Evolutionary conservation across 92 coral and sea anemone species (phyloP).

Genomic region (Palythoa heliodiscus): DNA sequence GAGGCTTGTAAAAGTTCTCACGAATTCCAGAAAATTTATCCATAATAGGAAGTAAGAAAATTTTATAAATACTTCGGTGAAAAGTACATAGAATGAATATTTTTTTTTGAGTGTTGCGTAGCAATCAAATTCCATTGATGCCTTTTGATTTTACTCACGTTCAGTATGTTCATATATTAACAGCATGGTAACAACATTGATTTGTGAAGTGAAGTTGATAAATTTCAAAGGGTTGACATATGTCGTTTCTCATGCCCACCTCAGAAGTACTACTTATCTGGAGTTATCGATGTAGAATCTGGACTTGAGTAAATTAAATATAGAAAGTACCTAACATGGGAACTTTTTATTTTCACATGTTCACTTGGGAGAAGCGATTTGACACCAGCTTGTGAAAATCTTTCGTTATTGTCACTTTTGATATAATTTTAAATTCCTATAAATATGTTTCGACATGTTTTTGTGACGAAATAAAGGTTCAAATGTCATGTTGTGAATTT

Average conservation of each 20-base stretch:
- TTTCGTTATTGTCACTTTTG: too few species aligned
- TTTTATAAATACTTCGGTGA: neutral
- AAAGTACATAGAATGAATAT: neutral
- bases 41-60: conserved; percentile 14
- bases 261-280: neutral
- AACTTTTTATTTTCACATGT: neutral
- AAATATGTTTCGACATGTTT: neutral
- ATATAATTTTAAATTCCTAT: too few species aligned
- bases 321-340: neutral
- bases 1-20: neutral
- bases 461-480: neutral
- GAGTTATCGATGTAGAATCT: neutral
- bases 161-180: neutral
- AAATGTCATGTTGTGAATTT: neutral
- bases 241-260: neutral
- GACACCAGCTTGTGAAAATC: too few species aligned
- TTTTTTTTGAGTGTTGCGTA: neutral
- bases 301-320: neutral
- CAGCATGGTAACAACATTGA: neutral
- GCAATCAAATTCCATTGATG: neutral
- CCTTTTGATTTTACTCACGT: neutral
- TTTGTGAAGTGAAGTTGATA: neutral
- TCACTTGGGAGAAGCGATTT: too few species aligned
- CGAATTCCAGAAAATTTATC: conserved; percentile 26
- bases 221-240: neutral